Percentiles rank a stretch among this genome's conserved stretches.
phyloP scores from a whole-genome alignment of 2,888 invertebrate genomes.

The Hesperia comma region DNA sequence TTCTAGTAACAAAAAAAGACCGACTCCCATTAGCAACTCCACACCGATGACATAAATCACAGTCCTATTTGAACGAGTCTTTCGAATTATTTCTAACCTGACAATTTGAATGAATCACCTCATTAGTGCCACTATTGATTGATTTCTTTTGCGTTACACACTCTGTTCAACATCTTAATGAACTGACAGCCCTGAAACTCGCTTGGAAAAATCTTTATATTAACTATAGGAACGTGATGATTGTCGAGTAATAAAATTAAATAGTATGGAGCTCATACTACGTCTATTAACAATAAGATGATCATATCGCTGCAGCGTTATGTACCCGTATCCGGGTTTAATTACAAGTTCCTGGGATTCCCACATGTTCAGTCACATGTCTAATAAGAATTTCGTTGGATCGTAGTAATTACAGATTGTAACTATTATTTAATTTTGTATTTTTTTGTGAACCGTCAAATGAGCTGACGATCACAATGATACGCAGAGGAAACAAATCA shows the following conservation, averaged over 20 bases:
- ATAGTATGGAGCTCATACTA: background rate
- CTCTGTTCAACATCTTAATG: background rate
- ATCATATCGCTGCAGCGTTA: slow-evolving; percentile 1
- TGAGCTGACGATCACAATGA: no score
- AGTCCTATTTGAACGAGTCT: no score
- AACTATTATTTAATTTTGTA: no score
- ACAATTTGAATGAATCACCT: no score
- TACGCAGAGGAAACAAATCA: no score
- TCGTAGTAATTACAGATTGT: background rate
- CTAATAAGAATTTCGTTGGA: background rate
- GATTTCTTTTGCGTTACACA: no score
- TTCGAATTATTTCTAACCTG: no score
- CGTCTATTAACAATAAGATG: background rate
- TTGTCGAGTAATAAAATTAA: slow-evolving; percentile 43
- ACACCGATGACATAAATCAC: no score
- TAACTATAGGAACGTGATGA: slow-evolving; percentile 45
- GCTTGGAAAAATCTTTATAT: slow-evolving; percentile 36
- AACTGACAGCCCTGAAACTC: background rate
- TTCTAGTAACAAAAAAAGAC: no score
- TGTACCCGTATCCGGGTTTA: background rate
- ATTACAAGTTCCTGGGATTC: background rate
- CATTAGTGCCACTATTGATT: no score
- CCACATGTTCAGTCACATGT: background rate
- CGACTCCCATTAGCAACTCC: no score
- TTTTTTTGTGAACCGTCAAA: no score